These are phyloP conservation scores for Antheraea assamensis DNA, from an alignment of 2,888 invertebrate genomes.

Conservation along the genomic window DNA sequence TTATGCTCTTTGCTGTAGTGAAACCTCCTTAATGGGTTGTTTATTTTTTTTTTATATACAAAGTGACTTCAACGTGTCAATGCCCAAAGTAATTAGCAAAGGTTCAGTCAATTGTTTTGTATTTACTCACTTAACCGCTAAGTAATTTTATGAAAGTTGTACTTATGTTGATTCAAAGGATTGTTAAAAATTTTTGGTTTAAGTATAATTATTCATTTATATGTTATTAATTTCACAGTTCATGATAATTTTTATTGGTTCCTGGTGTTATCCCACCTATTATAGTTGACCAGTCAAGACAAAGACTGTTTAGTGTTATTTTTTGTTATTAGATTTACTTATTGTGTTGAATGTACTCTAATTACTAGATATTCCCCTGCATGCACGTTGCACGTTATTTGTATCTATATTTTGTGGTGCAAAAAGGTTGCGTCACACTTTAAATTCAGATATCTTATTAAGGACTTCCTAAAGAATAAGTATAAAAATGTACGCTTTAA, in stretches of 20 bases:
- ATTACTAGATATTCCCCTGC: constrained; percentile 55
- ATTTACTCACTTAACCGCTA: constrained; percentile 33
- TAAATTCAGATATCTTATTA: constrained; percentile 64
- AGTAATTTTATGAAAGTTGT: constrained; percentile 29
- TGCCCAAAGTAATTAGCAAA: constrained; percentile 46
- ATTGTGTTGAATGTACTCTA: constrained; percentile 57
- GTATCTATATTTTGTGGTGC: constrained; percentile 57
- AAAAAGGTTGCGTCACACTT: constrained; percentile 43
- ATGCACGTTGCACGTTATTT: constrained; percentile 65
- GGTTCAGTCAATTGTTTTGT: constrained; percentile 58
- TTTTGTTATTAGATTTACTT: constrained; percentile 72
- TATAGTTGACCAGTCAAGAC: constrained; percentile 71
- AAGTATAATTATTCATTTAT: constrained; percentile 7
- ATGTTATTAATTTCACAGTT: constrained; percentile 27
- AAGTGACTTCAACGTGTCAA: constrained; percentile 35
- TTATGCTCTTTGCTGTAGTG: constrained; percentile 20
- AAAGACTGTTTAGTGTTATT: constrained; percentile 77
- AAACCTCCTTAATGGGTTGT: constrained; percentile 3
- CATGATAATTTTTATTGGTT: constrained; percentile 46
- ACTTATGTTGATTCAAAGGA: constrained; percentile 19
- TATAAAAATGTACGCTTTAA: constrained; percentile 82
- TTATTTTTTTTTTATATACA: constrained; percentile 17
- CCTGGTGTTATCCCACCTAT: constrained; percentile 74
- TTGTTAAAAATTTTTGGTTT: constrained; percentile 26
- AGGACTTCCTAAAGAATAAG: constrained; percentile 76